These are phyloP conservation scores for Bambusicola thoracicus DNA, from an alignment of 2,113 vertebrate species.

Conservation along the genomic window DNA sequence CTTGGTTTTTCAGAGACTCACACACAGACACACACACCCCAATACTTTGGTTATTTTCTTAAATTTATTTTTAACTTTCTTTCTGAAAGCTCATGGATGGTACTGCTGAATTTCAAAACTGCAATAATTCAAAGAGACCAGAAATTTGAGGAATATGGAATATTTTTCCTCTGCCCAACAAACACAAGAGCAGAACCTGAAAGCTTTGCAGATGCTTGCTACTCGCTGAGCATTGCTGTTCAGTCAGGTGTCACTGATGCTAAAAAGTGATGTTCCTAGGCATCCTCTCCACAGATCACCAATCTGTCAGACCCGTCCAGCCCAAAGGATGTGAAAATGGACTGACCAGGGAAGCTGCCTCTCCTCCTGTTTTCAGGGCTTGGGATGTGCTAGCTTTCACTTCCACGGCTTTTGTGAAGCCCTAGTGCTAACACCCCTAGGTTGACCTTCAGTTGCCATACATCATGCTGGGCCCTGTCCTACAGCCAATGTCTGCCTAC, in stretches of 20 bases:
- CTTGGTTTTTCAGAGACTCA: conserved; percentile 55
- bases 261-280: not conserved
- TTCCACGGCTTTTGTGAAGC: not conserved
- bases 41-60: conserved; percentile 59
- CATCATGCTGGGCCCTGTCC: not conserved
- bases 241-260: not conserved
- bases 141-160: conserved; percentile 9
- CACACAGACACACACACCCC: not conserved
- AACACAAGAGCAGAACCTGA: not conserved
- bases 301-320: not conserved
- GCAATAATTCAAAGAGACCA: conserved; percentile 13
- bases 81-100: conserved; percentile 48
- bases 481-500: not conserved
- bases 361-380: not conserved
- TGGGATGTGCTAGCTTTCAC: not conserved
- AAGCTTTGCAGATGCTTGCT: not conserved
- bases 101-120: conserved; percentile 53
- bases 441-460: not conserved
- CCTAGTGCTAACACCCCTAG: not conserved
- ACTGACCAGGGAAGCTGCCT: not conserved
- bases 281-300: not conserved
- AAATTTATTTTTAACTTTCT: conserved; percentile 60
- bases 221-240: not conserved
- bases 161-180: conserved; percentile 13
- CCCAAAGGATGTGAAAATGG: not conserved